These are phyloP conservation scores for Pygoscelis adeliae DNA, from an alignment of 2,113 vertebrate genomes.

Conservation along the genomic window DNA sequence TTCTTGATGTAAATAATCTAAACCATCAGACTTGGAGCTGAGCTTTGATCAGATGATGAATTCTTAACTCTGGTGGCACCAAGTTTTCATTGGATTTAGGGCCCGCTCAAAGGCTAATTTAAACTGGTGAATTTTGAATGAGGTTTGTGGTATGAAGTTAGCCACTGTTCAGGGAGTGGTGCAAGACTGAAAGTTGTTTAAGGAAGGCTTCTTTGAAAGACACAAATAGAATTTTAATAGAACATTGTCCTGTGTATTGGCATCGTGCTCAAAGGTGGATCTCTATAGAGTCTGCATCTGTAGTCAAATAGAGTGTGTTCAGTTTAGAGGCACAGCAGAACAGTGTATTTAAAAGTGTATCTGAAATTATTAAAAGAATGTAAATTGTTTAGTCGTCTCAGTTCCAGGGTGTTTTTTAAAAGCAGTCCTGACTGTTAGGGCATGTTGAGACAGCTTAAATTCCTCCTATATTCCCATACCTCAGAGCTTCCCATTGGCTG, in stretches of 20 bases:
- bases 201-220: not conserved
- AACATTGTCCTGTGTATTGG: not conserved
- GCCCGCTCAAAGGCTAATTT: not conserved
- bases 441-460: constrained; percentile 44
- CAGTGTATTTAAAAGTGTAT: not conserved
- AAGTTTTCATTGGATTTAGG: not conserved
- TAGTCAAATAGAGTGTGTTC: not conserved
- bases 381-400: not conserved
- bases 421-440: constrained; percentile 13
- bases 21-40: not conserved
- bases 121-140: not conserved
- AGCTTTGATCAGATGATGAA: not conserved
- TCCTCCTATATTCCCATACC: constrained; percentile 26
- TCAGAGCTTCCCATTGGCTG: constrained; percentile 18
- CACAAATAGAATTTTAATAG: not conserved
- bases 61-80: not conserved
- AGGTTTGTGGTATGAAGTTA: not conserved
- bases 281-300: not conserved
- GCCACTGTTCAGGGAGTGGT: not conserved
- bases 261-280: not conserved
- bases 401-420: not conserved
- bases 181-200: not conserved
- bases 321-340: not conserved
- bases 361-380: constrained; percentile 44
- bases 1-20: not conserved